Evolutionary conservation across 2,888 invertebrate genomes (phyloP).

Genomic region (Dysmachus trigonus): DNA sequence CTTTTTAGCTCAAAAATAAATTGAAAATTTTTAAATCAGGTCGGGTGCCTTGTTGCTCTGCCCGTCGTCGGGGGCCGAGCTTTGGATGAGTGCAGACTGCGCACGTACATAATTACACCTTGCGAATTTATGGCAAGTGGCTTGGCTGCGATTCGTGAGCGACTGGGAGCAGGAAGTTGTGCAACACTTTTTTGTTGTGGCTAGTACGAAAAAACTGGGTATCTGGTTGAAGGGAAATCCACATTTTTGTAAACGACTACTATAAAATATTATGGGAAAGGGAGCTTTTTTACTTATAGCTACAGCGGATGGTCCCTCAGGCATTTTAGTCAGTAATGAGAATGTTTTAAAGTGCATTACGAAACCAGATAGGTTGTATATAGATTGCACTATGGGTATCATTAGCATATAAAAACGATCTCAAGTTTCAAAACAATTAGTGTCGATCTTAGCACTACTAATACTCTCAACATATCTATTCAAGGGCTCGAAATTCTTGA

Average conservation of each 20-base stretch:
- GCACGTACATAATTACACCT: background rate
- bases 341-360: background rate
- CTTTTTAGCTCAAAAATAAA: conserved; percentile 20
- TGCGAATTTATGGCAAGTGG: background rate
- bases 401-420: too few relatives aligned
- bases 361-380: background rate
- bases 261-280: background rate
- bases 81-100: background rate
- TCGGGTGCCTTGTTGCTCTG: background rate
- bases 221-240: background rate
- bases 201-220: background rate
- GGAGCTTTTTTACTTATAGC: background rate
- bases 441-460: background rate
- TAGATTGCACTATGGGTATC: too few relatives aligned
- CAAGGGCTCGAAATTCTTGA: background rate
- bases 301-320: background rate
- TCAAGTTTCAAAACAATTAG: background rate
- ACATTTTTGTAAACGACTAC: background rate
- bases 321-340: background rate
- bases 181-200: background rate
- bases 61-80: background rate
- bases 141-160: background rate
- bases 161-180: conserved; percentile 8
- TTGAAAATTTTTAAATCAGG: conserved; percentile 25
- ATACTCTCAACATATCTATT: background rate